phyloP scores from a whole-genome alignment of 2,113 vertebrate species.

The Platichthys flesus region DNA sequence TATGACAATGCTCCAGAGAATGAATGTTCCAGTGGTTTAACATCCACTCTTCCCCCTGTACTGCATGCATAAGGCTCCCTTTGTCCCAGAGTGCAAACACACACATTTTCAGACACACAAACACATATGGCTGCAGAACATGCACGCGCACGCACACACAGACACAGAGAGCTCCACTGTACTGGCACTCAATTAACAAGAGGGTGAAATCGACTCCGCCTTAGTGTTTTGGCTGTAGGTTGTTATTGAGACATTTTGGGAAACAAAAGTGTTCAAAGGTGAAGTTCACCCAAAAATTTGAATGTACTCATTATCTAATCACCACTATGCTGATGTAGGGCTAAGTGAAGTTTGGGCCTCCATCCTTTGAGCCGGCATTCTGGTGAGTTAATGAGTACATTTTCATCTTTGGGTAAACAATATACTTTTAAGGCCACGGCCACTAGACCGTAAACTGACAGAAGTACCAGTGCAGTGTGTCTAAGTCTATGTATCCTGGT shows the following conservation, averaged over 20 bases:
- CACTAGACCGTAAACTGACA: background rate
- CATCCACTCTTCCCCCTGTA: constrained; percentile 45
- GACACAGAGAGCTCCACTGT: constrained; percentile 64
- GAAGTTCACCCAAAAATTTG: too few species aligned
- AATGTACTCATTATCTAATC: too few species aligned
- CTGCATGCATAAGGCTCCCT: constrained; percentile 71
- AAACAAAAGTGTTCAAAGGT: background rate
- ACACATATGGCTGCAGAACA: constrained; percentile 32
- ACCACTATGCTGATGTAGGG: too few species aligned
- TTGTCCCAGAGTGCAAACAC: constrained; percentile 64
- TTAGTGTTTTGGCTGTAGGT: constrained; percentile 29
- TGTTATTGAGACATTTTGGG: constrained; percentile 20
- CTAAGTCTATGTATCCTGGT: too few species aligned
- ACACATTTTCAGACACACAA: constrained; percentile 26
- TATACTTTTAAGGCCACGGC: background rate
- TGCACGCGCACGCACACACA: constrained; percentile 25
- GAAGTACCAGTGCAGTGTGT: background rate
- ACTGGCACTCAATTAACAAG: constrained; percentile 70
- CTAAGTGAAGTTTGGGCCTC: too few species aligned
- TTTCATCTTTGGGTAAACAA: background rate
- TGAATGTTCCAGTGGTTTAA: constrained; percentile 50
- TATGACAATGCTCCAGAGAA: constrained; percentile 76
- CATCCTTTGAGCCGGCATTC: too few species aligned
- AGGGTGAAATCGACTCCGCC: constrained; percentile 64
- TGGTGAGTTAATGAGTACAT: too few species aligned